Evolutionary conservation across 2,888 invertebrate genomes (phyloP), one percentile per base, ranked within the genome.

Genomic region (Nowickia ferox): DNA sequence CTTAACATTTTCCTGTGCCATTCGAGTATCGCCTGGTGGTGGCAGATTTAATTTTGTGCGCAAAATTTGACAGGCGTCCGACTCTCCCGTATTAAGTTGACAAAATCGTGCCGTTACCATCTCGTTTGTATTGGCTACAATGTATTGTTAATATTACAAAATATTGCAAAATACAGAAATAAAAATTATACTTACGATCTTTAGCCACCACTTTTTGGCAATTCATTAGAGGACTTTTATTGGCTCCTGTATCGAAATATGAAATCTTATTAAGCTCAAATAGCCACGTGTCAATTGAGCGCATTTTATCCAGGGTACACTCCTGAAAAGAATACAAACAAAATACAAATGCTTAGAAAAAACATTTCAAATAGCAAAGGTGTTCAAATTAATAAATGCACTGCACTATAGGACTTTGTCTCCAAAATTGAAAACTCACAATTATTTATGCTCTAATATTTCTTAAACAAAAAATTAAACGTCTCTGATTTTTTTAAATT

Each of bases 191-290:
- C 92, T 90, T 88, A 93, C 93, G 92, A 66, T 90, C 92, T 87
- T 89, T 89, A 71, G 92, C 92, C 68, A 92, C 90, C 38, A 93
- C 92, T 87, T 93, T 93, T 88, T 93, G 93, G 87, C 93, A 93
- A 83, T 91, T 91, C 92, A 93, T 93, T 2, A 92, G 88, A 2
- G 93, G 92, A 88, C 89, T 89, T 65, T 91, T 91, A 61, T 88
- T 89, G 74, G 88, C 87, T 51, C 90, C 90, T 19, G 89, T 89
- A 46, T 91, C 90, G 61, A 91, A 91, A 72, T 92, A 92, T 1
- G 90, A 88, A 65, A 93, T 90, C 86, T 90, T 94, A 93, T 88
- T 94, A 92, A 93, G 85, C 11, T 92, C 90, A 61, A 92, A 91
- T 2, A 93, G 90, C 92, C 92, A 92, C 11, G 92, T 91, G 80